Evolutionary conservation across 2,113 vertebrate species (phyloP), one percentile per base, ranked within the genome.

Genomic region (Sphaerodactylus townsendi): DNA sequence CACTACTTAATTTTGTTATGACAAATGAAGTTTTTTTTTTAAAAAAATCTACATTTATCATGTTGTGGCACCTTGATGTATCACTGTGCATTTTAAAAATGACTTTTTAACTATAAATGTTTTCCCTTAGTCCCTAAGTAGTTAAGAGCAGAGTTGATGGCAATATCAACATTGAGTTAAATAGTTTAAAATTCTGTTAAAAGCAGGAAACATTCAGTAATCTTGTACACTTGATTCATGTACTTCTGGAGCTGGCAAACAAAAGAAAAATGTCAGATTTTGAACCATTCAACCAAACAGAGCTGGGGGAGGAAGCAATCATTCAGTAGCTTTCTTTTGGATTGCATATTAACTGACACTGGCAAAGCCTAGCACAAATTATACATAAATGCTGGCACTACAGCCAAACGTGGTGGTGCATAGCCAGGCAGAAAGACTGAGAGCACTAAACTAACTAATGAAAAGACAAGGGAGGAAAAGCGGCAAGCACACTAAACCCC

Each of bases 361-460:
- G 81, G 0, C 81, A 59, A 82, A 83, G 80, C 53, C 79, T 48
- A 70, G 39, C 76, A 76, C 66, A 85, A 87, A 89, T 85, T 44
- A 83, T 3, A 85, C 41, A 48, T 56, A 71, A 15, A 90, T 62
- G 35, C 80, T 81, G 66, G 23, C 23, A 65, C 74, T 3, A 0
- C 39, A 82, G 35, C 10, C 85, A 86, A 65, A 84, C 41, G 21
- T 1, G 0, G 21, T 1, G 0, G 72, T 70, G 37, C 69, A 56
- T 41, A 39, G 41, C 62, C 77, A 56, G 14, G 48, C 37, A 46
- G n/a, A 82, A 93, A 81, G 71, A 82, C 59, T 68, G 87, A 83
- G 69, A 33, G 64, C n/a, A 77, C 35, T 21, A 86, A 84, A 19
- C 44, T 87, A 83, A 37, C 37, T 88, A 90, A 70, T 10, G 69